phyloP scores from a whole-genome alignment of 2,113 vertebrate genomes.

The Malurus elegans region DNA sequence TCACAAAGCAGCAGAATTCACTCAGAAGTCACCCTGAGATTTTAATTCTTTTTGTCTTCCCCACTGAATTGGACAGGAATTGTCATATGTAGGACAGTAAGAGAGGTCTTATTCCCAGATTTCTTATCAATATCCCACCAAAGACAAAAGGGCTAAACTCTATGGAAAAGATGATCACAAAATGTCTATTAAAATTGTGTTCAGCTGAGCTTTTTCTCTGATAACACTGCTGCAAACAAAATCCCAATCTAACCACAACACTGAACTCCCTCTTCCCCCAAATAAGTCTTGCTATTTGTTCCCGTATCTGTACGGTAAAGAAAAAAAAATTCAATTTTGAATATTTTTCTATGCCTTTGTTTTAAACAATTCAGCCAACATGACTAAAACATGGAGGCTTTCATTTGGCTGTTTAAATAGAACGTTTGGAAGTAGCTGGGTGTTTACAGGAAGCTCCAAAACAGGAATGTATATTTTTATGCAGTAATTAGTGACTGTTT shows the following conservation, averaged over 20 bases:
- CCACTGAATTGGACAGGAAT: neutral
- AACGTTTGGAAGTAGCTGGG: neutral
- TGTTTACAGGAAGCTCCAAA: slow-evolving; percentile 62
- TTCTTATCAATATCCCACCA: neutral
- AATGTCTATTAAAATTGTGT: neutral
- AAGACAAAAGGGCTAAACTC: neutral
- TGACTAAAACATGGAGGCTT: neutral
- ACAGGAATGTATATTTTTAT: slow-evolving; percentile 66
- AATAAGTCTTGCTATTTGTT: neutral
- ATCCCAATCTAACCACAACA: neutral
- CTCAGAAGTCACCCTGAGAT: neutral
- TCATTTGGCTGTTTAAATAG: neutral
- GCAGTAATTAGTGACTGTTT: slow-evolving; percentile 77
- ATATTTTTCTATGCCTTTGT: neutral
- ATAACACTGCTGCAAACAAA: neutral
- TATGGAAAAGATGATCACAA: neutral
- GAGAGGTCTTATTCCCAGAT: neutral
- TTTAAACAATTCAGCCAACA: neutral
- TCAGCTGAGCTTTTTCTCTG: neutral
- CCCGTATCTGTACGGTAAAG: neutral
- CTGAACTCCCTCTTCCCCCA: neutral
- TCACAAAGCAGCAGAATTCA: neutral
- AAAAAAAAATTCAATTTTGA: neutral
- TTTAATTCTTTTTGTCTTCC: neutral
- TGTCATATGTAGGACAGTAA: neutral